Evolutionary conservation across 2,888 invertebrate species (phyloP), one percentile per base, ranked within the genome.

Genomic region (Cephus pygmeus): DNA sequence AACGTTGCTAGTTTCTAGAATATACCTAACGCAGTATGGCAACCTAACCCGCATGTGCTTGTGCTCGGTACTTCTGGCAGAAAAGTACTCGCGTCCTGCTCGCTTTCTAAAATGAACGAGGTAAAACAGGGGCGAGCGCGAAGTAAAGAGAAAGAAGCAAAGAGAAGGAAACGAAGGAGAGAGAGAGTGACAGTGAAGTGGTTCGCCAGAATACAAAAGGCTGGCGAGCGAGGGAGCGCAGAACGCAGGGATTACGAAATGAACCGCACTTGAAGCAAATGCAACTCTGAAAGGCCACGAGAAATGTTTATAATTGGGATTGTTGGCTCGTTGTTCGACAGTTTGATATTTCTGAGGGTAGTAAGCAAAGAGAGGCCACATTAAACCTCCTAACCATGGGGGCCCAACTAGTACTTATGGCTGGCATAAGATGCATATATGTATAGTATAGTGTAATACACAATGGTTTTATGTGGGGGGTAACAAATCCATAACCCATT

Each of bases 241-340:
- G 79, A 56, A 56, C 81, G 78, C 81, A 83, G 82, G 84, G 84
- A 84, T 87, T 85, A 85, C 82, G 83, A 88, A 89, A 88, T 88
- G 87, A 87, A 86, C 84, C 82, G 83, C 77, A 81, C 83, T 79
- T 79, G 81, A 74, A 81, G 81, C 82, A 87, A 87, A 88, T 89
- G 87, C 85, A 86, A 86, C 87, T 86, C 86, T 83, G 83, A 87
- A 88, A 89, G 87, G 87, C 86, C 83, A 88, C 86, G 86, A 87
- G 89, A 88, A 89, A 88, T 90, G 88, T 91, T 90, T 90, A 88
- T 90, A 90, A 91, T 90, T 90, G 89, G 88, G 87, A 90, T 90
- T 89, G 89, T 87, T 87, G 85, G 85, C 35, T 30, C 75, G 69
- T 81, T 76, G 35, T 74, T 74, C 74, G 77, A 79, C 79, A 77